Evolutionary conservation across 2,888 invertebrate genomes (phyloP), one percentile per base, ranked within the genome.

Genomic region (Nebria salina): DNA sequence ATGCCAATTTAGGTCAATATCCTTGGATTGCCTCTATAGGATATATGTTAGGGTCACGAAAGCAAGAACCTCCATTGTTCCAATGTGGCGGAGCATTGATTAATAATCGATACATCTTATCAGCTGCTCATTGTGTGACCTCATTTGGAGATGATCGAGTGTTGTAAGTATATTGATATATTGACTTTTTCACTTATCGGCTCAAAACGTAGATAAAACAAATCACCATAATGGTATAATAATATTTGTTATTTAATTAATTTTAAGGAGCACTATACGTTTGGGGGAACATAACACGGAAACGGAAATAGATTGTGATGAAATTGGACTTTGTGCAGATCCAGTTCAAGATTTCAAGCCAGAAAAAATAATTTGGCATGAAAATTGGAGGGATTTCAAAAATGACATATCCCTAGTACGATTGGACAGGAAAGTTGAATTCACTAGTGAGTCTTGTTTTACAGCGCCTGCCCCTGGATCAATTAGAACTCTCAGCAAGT

Each of bases 1-100:
- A 90, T 75, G 93, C 93, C 0, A 87, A 89, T 0, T 86, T 93
- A 4, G 93, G 93, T 0, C 91, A 92, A 84, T 93, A 91, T 86
- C 93, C 93, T 2, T 93, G 93, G 93, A 89, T 93, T 26, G 91
- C 89, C 0, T 89, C 92, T 15, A 88, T 93, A 9, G 93, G 92
- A 78, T 93, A 92, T 84, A 83, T 83, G 41, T 34, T 34, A 34
- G 4, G 5, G 34, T 34, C 34, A 85, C 89, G 88, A 83, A 84
- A n/a, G 41, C 3, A 7, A 70, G 54, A 3, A 4, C 70, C 8
- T 43, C 65, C n/a, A 72, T 15, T n/a, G 11, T 5, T 8, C 72
- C 84, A 1, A 77, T 26, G 90, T 83, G 90, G 88, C 6, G 90
- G 88, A 1, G 84, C 87, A 1, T 85, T 90, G 26, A 88, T 90